phyloP scores from a whole-genome alignment of 2,113 vertebrate genomes.

The Paratilapia polleni region DNA sequence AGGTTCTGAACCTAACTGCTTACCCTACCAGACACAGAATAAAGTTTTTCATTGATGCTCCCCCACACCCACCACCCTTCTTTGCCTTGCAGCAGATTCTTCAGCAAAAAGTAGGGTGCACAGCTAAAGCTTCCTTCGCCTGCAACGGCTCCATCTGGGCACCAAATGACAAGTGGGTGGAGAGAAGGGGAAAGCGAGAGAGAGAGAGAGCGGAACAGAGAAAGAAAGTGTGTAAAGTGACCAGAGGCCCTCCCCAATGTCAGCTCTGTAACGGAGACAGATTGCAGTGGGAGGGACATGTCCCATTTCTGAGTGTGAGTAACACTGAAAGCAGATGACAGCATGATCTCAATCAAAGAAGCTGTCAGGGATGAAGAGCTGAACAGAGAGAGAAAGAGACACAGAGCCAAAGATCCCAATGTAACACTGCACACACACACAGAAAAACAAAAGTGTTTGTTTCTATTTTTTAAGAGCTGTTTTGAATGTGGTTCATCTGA shows the following conservation, averaged over 20 bases:
- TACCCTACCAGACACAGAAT: conserved; percentile 20
- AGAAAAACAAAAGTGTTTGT: not conserved
- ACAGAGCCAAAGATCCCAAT: not conserved
- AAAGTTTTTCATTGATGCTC: conserved; percentile 17
- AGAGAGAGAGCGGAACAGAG: not conserved
- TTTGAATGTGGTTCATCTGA: not conserved
- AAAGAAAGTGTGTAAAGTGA: conserved; percentile 33
- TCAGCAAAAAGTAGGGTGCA: conserved; percentile 38
- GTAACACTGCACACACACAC: conserved; percentile 2
- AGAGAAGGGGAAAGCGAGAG: conserved; percentile 6
- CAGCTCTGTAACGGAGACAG: conserved; percentile 66
- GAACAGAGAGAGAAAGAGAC: not conserved
- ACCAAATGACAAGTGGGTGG: conserved; percentile 56
- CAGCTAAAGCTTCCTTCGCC: conserved; percentile 46
- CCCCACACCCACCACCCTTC: not conserved
- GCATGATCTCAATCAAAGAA: conserved; percentile 54
- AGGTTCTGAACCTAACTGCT: not conserved
- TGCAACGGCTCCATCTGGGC: conserved; percentile 66
- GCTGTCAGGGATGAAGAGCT: conserved; percentile 22
- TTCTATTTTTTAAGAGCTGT: not conserved
- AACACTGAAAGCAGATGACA: conserved; percentile 70
- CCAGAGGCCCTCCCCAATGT: conserved; percentile 49
- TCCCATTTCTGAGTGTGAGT: conserved; percentile 70
- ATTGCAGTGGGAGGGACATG: conserved; percentile 75
- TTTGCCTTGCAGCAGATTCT: conserved; percentile 41